Conservation (phyloP, 2,888 invertebrate species). For the Protodeltote pygarga region DNA sequence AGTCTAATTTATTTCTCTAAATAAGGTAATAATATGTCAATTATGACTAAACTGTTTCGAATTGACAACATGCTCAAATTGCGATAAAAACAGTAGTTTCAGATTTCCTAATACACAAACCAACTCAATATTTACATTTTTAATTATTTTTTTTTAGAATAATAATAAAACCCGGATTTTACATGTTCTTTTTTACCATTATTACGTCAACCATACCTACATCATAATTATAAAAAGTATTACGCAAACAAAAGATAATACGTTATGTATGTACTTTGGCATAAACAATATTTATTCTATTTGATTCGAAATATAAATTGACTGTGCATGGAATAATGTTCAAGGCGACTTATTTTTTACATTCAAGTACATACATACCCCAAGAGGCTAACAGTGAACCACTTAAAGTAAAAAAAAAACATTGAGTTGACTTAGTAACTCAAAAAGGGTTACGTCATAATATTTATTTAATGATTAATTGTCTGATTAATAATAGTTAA, state of each 20-base stretch:
- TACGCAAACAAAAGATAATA: constrained; percentile 13
- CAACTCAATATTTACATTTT: too few relatives aligned
- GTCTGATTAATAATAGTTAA: constrained; percentile 57
- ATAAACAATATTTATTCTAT: constrained; percentile 23
- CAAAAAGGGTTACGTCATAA: constrained; percentile 44
- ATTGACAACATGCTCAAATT: too few relatives aligned
- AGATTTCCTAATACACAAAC: too few relatives aligned
- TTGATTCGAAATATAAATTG: constrained; percentile 36
- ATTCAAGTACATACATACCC: constrained; percentile 14
- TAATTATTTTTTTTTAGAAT: neutral
- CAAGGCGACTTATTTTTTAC: constrained; percentile 37
- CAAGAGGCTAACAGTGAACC: constrained; percentile 18
- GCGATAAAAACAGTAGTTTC: too few relatives aligned
- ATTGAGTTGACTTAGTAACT: constrained; percentile 43
- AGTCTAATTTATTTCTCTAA: too few relatives aligned
- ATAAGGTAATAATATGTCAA: too few relatives aligned
- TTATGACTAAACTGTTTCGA: too few relatives aligned
- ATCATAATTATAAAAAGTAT: constrained; percentile 18
- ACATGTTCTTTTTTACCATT: constrained; percentile 16
- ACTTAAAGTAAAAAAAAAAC: constrained; percentile 42
- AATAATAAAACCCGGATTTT: constrained; percentile 23
- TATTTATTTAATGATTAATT: constrained; percentile 68
- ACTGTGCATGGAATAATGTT: constrained; percentile 20
- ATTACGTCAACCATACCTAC: constrained; percentile 19
- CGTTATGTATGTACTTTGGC: neutral